A percentile compares a stretch with the other conserved stretches of the same genome.
Evolutionary conservation across 2,888 invertebrate genomes (phyloP).

Genomic region (Agrilus cyanescens): DNA sequence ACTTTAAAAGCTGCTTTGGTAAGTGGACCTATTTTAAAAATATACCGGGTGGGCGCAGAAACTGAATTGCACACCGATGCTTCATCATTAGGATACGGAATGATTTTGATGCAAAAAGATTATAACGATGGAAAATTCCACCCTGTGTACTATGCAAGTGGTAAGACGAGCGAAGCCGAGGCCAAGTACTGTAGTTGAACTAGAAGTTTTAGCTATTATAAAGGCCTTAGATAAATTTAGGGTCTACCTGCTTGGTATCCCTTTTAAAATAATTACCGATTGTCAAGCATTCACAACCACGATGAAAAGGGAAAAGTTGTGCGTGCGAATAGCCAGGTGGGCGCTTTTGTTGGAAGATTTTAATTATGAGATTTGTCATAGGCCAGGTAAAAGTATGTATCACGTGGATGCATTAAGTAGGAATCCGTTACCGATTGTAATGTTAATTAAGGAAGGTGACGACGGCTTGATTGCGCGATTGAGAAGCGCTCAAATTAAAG

Average conservation of each 20-base stretch:
- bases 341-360: slow-evolving; percentile 5
- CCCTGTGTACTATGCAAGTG: slow-evolving; percentile 3
- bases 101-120: too few species aligned
- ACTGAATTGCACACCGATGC: too few species aligned
- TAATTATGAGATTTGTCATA: too few species aligned
- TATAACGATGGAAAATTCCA: too few species aligned
- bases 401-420: slow-evolving; percentile 1
- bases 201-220: slow-evolving; percentile 7
- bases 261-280: slow-evolving; percentile 6
- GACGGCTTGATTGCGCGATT: background rate
- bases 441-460: background rate
- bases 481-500: background rate
- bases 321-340: slow-evolving; percentile 4
- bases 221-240: slow-evolving; percentile 4
- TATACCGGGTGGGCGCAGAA: slow-evolving; percentile 6
- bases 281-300: slow-evolving; percentile 3
- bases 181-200: slow-evolving; percentile 5
- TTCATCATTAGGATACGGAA: too few species aligned
- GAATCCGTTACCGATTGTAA: background rate
- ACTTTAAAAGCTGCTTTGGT: slow-evolving; percentile 11
- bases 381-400: background rate
- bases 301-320: slow-evolving; percentile 3
- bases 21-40: slow-evolving; percentile 9
- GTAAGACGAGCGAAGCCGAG: slow-evolving; percentile 1
- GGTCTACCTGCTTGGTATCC: slow-evolving; percentile 3